Evolutionary conservation across 37 sponge, comb jelly and placozoan genomes (phyloP).

Genomic region (Beroe forskalii): DNA sequence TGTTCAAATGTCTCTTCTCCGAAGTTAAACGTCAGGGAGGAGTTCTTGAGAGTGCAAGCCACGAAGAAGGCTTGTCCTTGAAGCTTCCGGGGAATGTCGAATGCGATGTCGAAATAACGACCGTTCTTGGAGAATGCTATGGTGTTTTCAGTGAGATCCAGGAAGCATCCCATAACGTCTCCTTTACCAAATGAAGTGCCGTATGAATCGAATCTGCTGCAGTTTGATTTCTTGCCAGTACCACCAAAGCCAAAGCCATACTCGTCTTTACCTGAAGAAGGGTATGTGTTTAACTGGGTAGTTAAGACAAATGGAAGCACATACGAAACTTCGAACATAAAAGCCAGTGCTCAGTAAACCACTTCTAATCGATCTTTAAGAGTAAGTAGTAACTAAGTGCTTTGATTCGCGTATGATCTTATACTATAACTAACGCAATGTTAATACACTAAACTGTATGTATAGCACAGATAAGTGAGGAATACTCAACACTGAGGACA

Average conservation of each 20-base stretch:
- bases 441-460: no score
- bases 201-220: conserved; percentile 88
- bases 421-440: no score
- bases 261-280: conserved; percentile 84
- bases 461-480: no score
- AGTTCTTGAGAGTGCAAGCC: conserved; percentile 85
- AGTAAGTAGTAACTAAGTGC: no score
- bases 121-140: conserved; percentile 91
- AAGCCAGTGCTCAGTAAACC: no score
- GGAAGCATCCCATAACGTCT: conserved; percentile 83
- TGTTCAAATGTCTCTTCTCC: conserved; percentile 78
- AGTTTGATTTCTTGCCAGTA: conserved; percentile 88
- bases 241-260: conserved; percentile 96
- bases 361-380: no score
- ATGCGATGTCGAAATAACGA: conserved; percentile 79
- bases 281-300: no score
- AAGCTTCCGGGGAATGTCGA: conserved; percentile 75
- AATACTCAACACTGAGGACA: no score
- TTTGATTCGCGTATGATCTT: no score
- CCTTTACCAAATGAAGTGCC: conserved; percentile 89
- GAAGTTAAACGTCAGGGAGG: conserved; percentile 79
- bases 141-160: conserved; percentile 74
- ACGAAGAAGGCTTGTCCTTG: conserved; percentile 80
- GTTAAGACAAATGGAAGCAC: no score
- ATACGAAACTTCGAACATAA: no score